These are phyloP conservation scores for Anser cygnoides DNA, from an alignment of 2,113 vertebrate species.

Conservation along the genomic window DNA sequence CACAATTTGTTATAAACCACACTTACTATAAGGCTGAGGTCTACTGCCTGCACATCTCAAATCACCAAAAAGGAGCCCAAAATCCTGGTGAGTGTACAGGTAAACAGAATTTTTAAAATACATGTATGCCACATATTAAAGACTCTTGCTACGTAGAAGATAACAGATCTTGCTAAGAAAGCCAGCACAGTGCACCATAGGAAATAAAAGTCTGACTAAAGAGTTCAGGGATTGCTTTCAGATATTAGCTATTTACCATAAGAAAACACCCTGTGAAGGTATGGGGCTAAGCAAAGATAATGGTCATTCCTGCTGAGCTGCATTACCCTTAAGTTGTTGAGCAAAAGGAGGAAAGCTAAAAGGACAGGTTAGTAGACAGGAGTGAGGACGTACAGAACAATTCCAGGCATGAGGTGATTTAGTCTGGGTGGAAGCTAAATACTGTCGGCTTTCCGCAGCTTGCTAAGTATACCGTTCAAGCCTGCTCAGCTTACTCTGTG, in stretches of 20 bases:
- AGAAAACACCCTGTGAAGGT: neutral
- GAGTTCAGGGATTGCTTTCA: neutral
- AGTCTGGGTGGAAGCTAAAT: neutral
- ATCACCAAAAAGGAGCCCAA: neutral
- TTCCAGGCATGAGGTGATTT: neutral
- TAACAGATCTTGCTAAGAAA: neutral
- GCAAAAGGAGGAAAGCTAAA: neutral
- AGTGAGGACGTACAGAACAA: neutral
- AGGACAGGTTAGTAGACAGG: neutral
- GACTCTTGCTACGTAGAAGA: neutral
- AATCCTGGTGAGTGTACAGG: neutral
- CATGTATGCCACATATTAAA: neutral
- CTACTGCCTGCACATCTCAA: neutral
- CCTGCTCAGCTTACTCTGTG: neutral
- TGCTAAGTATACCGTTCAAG: neutral
- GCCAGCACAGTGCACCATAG: neutral
- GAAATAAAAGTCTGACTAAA: neutral
- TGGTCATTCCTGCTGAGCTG: neutral
- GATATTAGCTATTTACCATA: neutral
- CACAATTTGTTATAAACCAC: rapidly evolving
- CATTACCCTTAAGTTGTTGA: neutral
- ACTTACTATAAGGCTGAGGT: neutral
- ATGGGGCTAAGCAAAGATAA: neutral
- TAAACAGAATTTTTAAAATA: neutral
- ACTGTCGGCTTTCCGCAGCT: neutral